phyloP scores from a whole-genome alignment of 2,113 vertebrate genomes.

The Pycnonotus jocosus region DNA sequence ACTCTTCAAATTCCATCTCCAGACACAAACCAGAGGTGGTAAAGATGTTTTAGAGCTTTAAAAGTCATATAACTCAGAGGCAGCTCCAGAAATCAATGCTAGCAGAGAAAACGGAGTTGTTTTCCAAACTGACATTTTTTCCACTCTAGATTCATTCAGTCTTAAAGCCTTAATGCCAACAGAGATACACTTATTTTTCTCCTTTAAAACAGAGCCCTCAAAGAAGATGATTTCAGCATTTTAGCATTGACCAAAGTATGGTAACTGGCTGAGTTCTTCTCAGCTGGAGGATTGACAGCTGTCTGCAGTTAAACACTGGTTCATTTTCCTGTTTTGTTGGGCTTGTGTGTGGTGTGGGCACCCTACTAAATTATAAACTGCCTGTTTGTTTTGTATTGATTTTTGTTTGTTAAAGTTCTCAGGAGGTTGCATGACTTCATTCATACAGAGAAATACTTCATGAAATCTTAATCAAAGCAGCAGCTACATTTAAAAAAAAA shows the following conservation, averaged over 20 bases:
- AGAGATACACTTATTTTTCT: not conserved
- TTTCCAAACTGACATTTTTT: not conserved
- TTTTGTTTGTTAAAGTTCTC: conserved; percentile 4
- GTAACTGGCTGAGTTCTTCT: not conserved
- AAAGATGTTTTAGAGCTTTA: conserved; percentile 6
- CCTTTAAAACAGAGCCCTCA: not conserved
- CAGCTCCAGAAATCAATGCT: not conserved
- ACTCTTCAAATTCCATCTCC: not conserved
- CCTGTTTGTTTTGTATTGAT: not conserved
- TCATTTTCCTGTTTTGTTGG: not conserved
- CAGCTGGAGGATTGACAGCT: not conserved
- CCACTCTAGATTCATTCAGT: not conserved
- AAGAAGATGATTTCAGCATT: not conserved
- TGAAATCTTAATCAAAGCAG: conserved; percentile 22
- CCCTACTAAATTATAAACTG: not conserved
- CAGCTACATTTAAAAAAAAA: not conserved
- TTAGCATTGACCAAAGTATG: not conserved
- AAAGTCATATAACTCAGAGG: not conserved
- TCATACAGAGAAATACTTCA: not conserved
- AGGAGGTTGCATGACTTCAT: not conserved
- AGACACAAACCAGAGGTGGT: conserved; percentile 3
- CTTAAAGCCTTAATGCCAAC: not conserved
- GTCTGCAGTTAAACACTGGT: not conserved
- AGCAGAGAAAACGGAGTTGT: not conserved
- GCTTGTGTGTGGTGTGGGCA: not conserved